phyloP scores from a whole-genome alignment of 2,888 invertebrate genomes.

The Harmothoe impar region DNA sequence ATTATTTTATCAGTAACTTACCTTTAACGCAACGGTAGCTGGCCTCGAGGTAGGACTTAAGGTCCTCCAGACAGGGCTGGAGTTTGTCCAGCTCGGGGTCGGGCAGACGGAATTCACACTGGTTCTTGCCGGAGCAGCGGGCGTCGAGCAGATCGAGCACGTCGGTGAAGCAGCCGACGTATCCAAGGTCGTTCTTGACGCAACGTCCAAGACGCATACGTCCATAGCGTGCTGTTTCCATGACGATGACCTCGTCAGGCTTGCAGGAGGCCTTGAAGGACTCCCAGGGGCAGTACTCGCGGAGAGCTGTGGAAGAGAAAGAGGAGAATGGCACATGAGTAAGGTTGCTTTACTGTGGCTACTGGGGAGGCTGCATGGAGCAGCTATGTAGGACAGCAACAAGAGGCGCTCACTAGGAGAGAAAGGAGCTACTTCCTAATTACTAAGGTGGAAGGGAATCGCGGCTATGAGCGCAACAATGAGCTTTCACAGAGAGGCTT shows the following conservation, averaged over 20 bases:
- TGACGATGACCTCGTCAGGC: conserved; percentile 60
- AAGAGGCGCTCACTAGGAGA: neutral
- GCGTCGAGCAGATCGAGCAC: conserved; percentile 59
- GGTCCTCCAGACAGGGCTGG: conserved; percentile 64
- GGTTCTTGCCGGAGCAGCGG: conserved; percentile 59
- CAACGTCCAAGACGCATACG: conserved; percentile 64
- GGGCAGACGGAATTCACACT: conserved; percentile 59
- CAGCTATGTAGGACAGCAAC: neutral
- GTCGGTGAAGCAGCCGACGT: conserved; percentile 64
- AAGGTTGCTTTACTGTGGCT: neutral
- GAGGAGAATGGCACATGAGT: conserved; percentile 4
- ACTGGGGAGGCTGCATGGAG: no score
- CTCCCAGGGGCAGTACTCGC: conserved; percentile 64
- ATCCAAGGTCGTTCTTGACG: conserved; percentile 64
- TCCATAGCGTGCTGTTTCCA: conserved; percentile 63
- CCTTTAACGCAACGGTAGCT: conserved; percentile 62
- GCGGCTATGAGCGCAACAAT: conserved; percentile 19
- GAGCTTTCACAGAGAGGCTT: neutral
- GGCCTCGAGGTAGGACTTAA: conserved; percentile 64
- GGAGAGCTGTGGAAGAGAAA: conserved; percentile 31
- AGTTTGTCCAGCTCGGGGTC: conserved; percentile 63
- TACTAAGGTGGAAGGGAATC: conserved; percentile 26
- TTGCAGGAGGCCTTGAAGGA: conserved; percentile 61
- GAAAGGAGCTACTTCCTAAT: conserved; percentile 24
- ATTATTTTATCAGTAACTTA: neutral